Evolutionary conservation across 2,113 vertebrate species (phyloP).

Genomic region (Gymnocephalus cernua): DNA sequence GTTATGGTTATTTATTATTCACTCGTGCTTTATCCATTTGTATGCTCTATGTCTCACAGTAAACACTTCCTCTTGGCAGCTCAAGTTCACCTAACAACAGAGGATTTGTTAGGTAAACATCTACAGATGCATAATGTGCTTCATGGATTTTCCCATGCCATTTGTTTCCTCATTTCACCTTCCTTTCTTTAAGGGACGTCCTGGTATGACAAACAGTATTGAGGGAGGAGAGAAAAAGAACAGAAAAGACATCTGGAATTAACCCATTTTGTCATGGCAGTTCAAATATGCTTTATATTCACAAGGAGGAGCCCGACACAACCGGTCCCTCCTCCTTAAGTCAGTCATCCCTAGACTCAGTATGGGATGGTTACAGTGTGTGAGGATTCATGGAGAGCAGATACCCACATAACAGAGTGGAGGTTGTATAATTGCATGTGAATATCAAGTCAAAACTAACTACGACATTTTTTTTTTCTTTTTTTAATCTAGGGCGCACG

Average conservation of each 20-base stretch:
- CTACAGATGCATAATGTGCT: not conserved
- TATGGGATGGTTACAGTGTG: too few species aligned
- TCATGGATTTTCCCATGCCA: not conserved
- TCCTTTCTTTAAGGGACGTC: not conserved
- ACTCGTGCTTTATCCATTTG: not conserved
- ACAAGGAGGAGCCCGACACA: slow-evolving; percentile 19
- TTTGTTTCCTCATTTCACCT: not conserved
- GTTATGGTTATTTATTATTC: not conserved
- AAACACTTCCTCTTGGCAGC: not conserved
- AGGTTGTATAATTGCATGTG: not conserved
- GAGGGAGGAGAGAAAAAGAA: not conserved
- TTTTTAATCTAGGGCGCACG: too few species aligned
- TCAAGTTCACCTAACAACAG: not conserved
- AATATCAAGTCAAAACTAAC: not conserved
- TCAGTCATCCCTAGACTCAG: not conserved
- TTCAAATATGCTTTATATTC: slow-evolving; percentile 15
- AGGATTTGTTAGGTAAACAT: not conserved
- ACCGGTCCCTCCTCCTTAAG: not conserved
- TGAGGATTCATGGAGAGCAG: not conserved
- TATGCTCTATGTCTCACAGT: not conserved
- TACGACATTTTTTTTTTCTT: not conserved
- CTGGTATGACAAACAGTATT: not conserved
- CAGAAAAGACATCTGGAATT: not conserved
- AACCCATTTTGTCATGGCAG: slow-evolving; percentile 7
- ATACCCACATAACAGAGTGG: not conserved